phyloP scores from a whole-genome alignment of 2,888 invertebrate species.

The Pristionchus japonicus region DNA sequence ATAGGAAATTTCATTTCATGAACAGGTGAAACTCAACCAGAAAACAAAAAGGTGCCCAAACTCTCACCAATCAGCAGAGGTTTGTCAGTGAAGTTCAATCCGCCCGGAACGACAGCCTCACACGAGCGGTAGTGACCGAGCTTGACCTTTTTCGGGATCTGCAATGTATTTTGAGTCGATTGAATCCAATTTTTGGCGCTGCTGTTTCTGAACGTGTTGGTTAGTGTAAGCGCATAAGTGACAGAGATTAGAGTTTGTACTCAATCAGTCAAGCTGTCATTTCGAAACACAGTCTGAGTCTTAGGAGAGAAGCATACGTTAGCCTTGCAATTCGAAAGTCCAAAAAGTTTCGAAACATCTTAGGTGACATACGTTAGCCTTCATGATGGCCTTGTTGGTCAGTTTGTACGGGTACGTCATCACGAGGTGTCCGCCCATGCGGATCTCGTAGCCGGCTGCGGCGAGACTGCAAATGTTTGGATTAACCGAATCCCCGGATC shows the following conservation, averaged over 20 bases:
- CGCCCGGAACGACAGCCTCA: not conserved
- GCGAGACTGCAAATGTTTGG: not conserved
- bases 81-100: not conserved
- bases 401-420: not conserved
- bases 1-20: not conserved
- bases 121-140: not conserved
- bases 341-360: too few species aligned
- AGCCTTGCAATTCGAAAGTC: too few species aligned
- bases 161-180: not conserved
- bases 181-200: not conserved
- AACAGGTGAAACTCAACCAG: not conserved
- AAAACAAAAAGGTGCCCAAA: not conserved
- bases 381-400: not conserved
- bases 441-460: not conserved
- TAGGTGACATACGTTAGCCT: not conserved
- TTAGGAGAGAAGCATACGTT: too few species aligned
- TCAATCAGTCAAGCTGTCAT: too few species aligned
- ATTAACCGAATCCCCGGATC: too few species aligned
- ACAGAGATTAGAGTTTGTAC: too few species aligned
- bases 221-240: too few species aligned
- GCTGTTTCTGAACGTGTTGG: too few species aligned
- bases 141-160: not conserved
- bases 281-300: too few species aligned
- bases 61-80: not conserved
- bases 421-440: not conserved